These are phyloP conservation scores for Parnassius smintheus DNA, from an alignment of 2,888 invertebrate genomes.

Conservation along the genomic window DNA sequence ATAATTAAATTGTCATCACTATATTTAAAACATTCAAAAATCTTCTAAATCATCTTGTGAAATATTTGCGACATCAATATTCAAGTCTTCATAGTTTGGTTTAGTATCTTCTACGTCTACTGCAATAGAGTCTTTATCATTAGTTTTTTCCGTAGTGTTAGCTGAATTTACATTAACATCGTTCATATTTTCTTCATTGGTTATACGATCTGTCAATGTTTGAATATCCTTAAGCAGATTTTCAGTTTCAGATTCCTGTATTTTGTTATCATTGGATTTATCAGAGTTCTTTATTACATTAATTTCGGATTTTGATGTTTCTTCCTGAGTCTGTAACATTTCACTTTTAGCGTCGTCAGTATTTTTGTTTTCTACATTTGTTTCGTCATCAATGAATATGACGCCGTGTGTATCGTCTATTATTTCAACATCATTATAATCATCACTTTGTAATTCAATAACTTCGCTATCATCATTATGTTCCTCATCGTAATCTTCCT, in stretches of 20 bases:
- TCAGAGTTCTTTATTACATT: background rate
- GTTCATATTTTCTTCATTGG: background rate
- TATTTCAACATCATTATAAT: background rate
- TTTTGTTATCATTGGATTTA: background rate
- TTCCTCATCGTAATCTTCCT: background rate
- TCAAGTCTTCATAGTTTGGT: slow-evolving; percentile 20
- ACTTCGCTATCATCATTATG: background rate
- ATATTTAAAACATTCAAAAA: slow-evolving; percentile 37
- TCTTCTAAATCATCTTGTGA: slow-evolving; percentile 58
- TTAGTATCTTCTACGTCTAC: slow-evolving; percentile 32
- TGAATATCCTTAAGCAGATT: background rate
- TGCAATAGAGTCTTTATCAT: slow-evolving; percentile 1
- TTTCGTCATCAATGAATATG: background rate
- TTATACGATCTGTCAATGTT: background rate
- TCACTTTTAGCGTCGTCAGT: background rate
- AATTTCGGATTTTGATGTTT: no score
- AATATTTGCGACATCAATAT: slow-evolving; percentile 27
- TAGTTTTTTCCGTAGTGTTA: slow-evolving; percentile 26
- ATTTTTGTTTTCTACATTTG: background rate
- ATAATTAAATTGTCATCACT: background rate
- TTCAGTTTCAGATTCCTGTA: background rate
- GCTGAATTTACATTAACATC: background rate
- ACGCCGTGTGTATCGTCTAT: background rate
- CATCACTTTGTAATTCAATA: background rate
- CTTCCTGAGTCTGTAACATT: no score